Conservation (phyloP, 2,797 vertebrate genomes). For the Arrhamphus sclerolepis region DNA sequence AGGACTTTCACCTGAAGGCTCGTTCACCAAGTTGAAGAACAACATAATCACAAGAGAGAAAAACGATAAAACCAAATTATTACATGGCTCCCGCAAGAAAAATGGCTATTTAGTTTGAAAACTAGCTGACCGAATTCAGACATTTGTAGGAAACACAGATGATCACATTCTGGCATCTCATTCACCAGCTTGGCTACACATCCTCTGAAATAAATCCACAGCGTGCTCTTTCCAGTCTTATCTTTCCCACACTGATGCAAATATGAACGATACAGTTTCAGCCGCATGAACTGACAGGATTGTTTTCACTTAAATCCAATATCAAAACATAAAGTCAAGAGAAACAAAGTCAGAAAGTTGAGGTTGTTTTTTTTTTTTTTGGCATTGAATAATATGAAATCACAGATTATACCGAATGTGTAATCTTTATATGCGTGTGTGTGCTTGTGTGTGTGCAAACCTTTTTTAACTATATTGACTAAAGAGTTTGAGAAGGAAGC, state of each 20-base stretch:
- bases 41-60: no score
- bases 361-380: conserved; percentile 2
- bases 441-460: conserved; percentile 34
- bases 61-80: no score
- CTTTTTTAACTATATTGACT: conserved; percentile 51
- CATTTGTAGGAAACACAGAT: conserved; percentile 1
- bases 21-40: no score
- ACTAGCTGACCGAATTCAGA: neutral
- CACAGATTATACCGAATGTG: conserved; percentile 8
- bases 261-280: conserved; percentile 26
- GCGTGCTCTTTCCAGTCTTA: neutral
- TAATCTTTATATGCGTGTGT: conserved; percentile 1
- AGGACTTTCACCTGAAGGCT: no score
- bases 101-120: no score
- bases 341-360: conserved; percentile 4
- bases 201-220: conserved; percentile 16
- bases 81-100: no score
- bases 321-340: conserved; percentile 6
- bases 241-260: conserved; percentile 19
- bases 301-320: conserved; percentile 6
- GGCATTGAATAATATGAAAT: conserved; percentile 17
- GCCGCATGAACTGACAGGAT: conserved; percentile 9
- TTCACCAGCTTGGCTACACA: conserved; percentile 17
- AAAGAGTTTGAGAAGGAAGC: conserved; percentile 59
- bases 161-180: conserved; percentile 15